Percentiles rank a stretch among this genome's conserved stretches.
Evolutionary conservation across 2,888 invertebrate genomes (phyloP).

Genomic region (Alentia gelatinosa): DNA sequence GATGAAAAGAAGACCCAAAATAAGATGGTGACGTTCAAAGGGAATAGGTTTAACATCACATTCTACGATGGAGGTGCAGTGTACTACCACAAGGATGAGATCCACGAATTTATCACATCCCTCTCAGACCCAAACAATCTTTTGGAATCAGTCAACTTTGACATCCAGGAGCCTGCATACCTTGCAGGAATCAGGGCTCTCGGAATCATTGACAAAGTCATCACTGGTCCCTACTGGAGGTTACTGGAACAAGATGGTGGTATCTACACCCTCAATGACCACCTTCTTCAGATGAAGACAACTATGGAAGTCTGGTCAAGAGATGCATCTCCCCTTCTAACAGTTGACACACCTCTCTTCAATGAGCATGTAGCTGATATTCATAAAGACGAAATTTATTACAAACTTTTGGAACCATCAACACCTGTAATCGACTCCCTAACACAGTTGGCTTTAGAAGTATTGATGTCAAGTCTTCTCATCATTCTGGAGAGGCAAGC

Average conservation of each 20-base stretch:
- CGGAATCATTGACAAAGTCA: constrained; percentile 1
- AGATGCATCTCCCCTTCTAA: background rate
- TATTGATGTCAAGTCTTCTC: background rate
- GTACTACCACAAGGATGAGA: background rate
- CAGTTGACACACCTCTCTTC: background rate
- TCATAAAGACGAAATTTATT: background rate
- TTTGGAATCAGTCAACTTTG: background rate
- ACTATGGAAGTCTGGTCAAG: background rate
- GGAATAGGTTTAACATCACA: constrained; percentile 35
- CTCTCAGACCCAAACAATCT: background rate
- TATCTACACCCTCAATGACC: background rate
- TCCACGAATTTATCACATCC: background rate
- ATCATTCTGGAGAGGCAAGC: too few species aligned
- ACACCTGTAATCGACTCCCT: background rate
- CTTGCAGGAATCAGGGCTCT: constrained; percentile 19
- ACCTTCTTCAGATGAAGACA: constrained; percentile 16
- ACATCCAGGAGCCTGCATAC: background rate
- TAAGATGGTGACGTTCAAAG: background rate
- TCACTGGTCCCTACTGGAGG: constrained; percentile 28
- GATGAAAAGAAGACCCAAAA: background rate
- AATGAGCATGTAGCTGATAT: background rate
- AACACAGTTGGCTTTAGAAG: background rate
- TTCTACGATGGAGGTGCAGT: constrained; percentile 7
- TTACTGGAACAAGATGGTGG: background rate
- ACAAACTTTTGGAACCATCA: background rate